Conservation (phyloP, 2,888 invertebrate genomes). For the Nycteola revayana region DNA sequence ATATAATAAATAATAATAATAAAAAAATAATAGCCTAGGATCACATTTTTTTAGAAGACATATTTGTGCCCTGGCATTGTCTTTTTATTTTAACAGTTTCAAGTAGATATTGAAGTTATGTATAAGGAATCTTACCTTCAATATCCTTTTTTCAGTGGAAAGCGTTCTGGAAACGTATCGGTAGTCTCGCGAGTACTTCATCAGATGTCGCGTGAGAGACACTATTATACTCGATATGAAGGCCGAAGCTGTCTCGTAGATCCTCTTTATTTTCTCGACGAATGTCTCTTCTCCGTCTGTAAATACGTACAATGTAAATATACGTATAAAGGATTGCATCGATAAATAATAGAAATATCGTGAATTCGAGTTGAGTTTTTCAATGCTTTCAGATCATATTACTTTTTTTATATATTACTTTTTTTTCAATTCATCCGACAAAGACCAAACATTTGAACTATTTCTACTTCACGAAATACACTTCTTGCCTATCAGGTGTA, state of each 20-base stretch:
- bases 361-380: neutral
- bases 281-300: slow-evolving; percentile 57
- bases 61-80: too few relatives aligned
- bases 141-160: slow-evolving; percentile 91
- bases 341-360: neutral
- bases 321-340: neutral
- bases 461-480: too few relatives aligned
- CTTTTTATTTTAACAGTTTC: too few relatives aligned
- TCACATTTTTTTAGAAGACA: too few relatives aligned
- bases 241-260: slow-evolving; percentile 82
- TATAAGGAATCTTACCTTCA: slow-evolving; percentile 91
- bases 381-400: too few relatives aligned
- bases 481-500: too few relatives aligned
- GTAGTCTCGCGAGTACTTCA: slow-evolving; percentile 95
- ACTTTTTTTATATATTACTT: too few relatives aligned
- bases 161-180: slow-evolving; percentile 96
- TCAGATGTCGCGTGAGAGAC: slow-evolving; percentile 90
- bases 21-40: too few relatives aligned
- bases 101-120: too few relatives aligned
- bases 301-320: slow-evolving; percentile 1
- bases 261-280: slow-evolving; percentile 69
- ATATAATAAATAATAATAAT: too few relatives aligned
- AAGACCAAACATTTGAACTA: too few relatives aligned
- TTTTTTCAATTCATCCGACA: too few relatives aligned
- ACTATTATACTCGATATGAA: slow-evolving; percentile 90